Conservation (phyloP, 2,888 invertebrate species). For the Parnassius mnemosyne region DNA sequence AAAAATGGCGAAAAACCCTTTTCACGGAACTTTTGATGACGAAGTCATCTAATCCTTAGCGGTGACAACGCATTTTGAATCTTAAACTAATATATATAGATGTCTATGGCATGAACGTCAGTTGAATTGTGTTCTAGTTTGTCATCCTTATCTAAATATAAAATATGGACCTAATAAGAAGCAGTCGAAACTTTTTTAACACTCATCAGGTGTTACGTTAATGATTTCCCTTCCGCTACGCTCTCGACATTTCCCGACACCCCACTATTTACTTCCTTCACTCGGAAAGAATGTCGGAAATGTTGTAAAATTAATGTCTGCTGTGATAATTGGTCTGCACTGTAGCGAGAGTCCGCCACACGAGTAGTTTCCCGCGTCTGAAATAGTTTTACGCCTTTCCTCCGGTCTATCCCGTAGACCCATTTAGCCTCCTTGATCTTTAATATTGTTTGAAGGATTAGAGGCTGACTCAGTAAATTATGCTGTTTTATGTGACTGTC, state of each 20-base stretch:
- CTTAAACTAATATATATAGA: no score
- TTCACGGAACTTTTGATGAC: no score
- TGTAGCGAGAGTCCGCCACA: constrained; percentile 34
- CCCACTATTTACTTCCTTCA: constrained; percentile 39
- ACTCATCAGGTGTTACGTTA: background rate
- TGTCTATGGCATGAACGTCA: no score
- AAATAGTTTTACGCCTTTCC: constrained; percentile 52
- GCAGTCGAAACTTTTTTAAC: no score
- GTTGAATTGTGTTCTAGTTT: no score
- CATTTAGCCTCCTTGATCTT: constrained; percentile 15
- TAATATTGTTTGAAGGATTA: constrained; percentile 20
- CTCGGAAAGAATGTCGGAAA: constrained; percentile 45
- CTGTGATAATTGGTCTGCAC: constrained; percentile 65
- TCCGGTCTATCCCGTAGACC: constrained; percentile 2
- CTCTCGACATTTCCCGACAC: constrained; percentile 32
- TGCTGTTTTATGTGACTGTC: no score
- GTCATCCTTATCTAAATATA: no score
- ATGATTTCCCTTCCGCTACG: constrained; percentile 6
- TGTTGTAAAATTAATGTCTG: constrained; percentile 68
- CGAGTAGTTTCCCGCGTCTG: constrained; percentile 45
- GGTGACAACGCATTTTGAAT: no score
- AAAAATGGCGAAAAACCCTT: no score
- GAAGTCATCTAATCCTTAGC: no score
- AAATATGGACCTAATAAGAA: no score
- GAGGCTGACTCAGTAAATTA: no score